Base-by-base conservation (phyloP, 2,888 invertebrate genomes). In the Andrena fulva region DNA sequence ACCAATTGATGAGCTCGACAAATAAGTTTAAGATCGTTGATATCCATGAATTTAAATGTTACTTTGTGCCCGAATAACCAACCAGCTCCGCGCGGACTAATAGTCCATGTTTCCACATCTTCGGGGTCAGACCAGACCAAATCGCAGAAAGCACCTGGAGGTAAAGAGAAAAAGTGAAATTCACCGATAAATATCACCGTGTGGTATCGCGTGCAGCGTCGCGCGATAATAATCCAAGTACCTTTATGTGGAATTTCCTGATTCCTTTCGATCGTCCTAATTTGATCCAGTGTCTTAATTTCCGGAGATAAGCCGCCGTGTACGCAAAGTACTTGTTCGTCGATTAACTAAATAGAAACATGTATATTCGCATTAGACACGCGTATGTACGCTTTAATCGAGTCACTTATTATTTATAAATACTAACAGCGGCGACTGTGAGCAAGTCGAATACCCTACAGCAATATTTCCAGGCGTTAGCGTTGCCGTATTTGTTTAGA, bases 111-210 rank as follows among this genome's bases (percentile, higher is more conserved):
- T 83, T 98, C 97, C 75, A 99, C 97, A 92, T 99, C 99, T 92
- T 99, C 99, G 48, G 99, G 99, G 95, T 99, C 99, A 4, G 99
- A 99, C 99, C 99, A 99, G 70, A 99, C 97, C 88, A 99, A 95
- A 96, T 99, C 99, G 96, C 99, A 99, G 94, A 99, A 98, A 67
- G 99, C 98, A 83, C 99, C 95, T 95, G 79, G 27, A 64, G 62
- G n/a, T 50, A 12, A 10, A 59, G 60, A 56, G 0, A 10, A 29
- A 52, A 27, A 54, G 24, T 56, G 7, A 29, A 60, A 24, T 70
- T 60, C 10, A 12, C 10, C 8, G 4, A 50, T 54, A 33, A n/a
- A 10, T 10, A 42, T 29, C 2, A 42, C 60, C 20, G 10, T 69
- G 63, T 12, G 29, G 10, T 2, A 7, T 31, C 29, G 10, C 1